Percentiles rank a stretch among this genome's conserved stretches.
phyloP scores from a whole-genome alignment of 2,888 invertebrate species.

The Lapara coniferarum region DNA sequence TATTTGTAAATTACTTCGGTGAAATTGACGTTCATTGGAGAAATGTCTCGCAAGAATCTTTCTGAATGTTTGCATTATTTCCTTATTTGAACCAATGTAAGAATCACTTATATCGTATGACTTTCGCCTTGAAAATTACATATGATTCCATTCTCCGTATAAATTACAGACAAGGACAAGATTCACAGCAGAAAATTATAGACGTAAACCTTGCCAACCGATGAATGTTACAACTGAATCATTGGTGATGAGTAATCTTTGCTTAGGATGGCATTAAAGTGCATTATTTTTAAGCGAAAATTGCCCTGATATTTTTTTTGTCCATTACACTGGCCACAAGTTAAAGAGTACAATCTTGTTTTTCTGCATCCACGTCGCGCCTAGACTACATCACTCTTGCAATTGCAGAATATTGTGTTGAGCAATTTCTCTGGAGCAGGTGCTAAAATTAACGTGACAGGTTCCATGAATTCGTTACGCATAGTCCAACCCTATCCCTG shows the following conservation, averaged over 20 bases:
- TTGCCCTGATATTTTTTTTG: too few relatives aligned
- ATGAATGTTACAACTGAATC: constrained; percentile 22
- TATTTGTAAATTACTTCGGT: too few relatives aligned
- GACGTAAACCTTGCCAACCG: constrained; percentile 22
- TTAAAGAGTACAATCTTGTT: too few relatives aligned
- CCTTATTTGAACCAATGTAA: constrained; percentile 20
- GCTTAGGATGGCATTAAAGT: neutral
- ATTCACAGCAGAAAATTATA: constrained; percentile 21
- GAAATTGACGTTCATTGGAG: neutral
- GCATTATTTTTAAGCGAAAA: neutral
- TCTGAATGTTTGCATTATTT: neutral
- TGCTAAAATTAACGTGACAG: too few relatives aligned
- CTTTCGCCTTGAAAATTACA: constrained; percentile 19
- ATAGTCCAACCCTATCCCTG: too few relatives aligned
- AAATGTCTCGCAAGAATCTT: neutral
- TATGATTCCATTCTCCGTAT: constrained; percentile 18
- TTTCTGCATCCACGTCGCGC: too few relatives aligned
- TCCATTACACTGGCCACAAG: too few relatives aligned
- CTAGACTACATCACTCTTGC: too few relatives aligned
- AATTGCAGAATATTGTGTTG: too few relatives aligned
- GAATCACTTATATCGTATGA: constrained; percentile 23
- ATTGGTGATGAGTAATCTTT: constrained; percentile 23
- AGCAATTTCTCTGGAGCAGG: too few relatives aligned
- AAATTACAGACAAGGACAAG: constrained; percentile 23
- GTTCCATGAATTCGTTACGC: too few relatives aligned